Conservation (phyloP, 2,797 vertebrate genomes). For the Semotilus atromaculatus region DNA sequence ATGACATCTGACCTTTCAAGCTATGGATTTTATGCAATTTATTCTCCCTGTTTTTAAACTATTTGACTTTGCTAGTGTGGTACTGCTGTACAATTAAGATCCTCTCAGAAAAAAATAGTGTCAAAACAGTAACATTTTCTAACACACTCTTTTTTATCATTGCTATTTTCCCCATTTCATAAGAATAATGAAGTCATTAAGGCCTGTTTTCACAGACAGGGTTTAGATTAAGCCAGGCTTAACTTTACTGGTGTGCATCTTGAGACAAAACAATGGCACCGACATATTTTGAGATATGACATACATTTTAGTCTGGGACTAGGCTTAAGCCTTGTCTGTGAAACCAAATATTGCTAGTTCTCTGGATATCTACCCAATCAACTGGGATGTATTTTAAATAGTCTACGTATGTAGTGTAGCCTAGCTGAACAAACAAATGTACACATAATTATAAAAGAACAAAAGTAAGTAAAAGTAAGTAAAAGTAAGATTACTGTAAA, state of each 20-base stretch:
- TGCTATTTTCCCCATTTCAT: not conserved
- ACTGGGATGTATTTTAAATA: not conserved
- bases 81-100: not conserved
- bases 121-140: no score
- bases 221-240: no score
- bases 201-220: no score
- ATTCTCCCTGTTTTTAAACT: not conserved
- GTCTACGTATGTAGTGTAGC: not conserved
- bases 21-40: not conserved
- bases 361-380: not conserved
- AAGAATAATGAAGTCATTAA: not conserved
- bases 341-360: not conserved
- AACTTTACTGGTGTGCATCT: no score
- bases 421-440: not conserved
- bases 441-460: not conserved
- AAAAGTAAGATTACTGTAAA: not conserved
- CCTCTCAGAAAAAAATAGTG: not conserved
- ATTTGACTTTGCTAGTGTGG: not conserved
- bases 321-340: no score
- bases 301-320: no score
- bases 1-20: not conserved
- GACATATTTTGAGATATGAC: no score
- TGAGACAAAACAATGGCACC: no score
- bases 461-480: no score
- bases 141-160: not conserved